Conservation (phyloP, 2,797 vertebrate species). For the Hypotaenidia philippensis region DNA sequence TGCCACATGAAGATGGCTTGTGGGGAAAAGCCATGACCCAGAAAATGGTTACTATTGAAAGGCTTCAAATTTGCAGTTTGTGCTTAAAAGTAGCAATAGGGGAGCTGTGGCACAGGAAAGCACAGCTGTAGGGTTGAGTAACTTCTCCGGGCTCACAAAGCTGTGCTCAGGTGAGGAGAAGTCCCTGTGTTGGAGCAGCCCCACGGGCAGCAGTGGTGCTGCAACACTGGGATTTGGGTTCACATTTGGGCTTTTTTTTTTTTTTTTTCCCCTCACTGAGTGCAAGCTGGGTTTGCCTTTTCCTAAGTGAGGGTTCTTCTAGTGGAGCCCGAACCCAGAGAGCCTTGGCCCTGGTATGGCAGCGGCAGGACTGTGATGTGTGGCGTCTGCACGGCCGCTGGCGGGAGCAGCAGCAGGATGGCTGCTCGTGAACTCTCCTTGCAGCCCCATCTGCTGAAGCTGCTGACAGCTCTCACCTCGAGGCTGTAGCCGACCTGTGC, state of each 20-base stretch:
- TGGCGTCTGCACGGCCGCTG: accelerated
- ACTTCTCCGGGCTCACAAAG: accelerated
- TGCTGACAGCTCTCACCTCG: accelerated
- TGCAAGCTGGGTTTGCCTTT: not conserved
- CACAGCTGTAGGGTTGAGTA: not conserved
- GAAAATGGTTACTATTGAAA: not conserved
- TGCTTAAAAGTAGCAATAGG: not conserved
- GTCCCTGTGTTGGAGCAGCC: accelerated
- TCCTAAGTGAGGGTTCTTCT: no score
- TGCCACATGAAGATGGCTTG: not conserved
- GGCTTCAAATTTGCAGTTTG: accelerated
- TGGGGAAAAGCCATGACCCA: not conserved
- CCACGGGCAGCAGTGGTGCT: accelerated
- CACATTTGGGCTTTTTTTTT: accelerated
- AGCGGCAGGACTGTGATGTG: accelerated
- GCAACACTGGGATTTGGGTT: accelerated
- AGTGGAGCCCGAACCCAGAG: not conserved
- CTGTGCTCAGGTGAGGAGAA: not conserved
- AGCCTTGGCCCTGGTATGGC: accelerated
- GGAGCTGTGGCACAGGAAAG: not conserved
- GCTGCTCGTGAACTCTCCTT: not conserved
- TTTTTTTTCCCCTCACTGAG: no score
- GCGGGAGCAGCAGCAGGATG: accelerated
- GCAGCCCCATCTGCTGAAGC: not conserved
- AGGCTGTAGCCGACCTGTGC: no score